Evolutionary conservation across 2,797 vertebrate genomes (phyloP).

Genomic region (Sebastes itinus): DNA sequence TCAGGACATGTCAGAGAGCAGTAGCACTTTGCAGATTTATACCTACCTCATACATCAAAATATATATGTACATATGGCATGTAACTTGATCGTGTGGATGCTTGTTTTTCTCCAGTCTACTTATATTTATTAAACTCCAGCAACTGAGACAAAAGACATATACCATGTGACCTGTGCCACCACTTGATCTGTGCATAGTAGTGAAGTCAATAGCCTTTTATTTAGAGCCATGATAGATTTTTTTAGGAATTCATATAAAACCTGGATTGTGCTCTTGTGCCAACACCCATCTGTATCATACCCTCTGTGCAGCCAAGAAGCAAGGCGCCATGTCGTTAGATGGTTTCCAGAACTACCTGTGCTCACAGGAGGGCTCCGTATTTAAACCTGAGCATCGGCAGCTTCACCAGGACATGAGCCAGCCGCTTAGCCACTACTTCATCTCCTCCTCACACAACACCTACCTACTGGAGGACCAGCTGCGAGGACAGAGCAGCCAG

Average conservation of each 20-base stretch:
- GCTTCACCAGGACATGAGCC: constrained; percentile 92
- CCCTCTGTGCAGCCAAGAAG: constrained; percentile 82
- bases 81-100: not conserved
- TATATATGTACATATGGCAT: not conserved
- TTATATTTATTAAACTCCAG: not conserved
- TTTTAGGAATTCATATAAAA: not conserved
- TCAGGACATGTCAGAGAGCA: not conserved
- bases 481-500: constrained; percentile 93
- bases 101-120: not conserved
- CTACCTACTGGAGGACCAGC: constrained; percentile 94
- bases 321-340: constrained; percentile 88
- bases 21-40: not conserved
- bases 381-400: constrained; percentile 81
- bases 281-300: not conserved
- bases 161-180: not conserved
- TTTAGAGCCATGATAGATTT: not conserved
- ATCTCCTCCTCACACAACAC: constrained; percentile 99
- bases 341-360: constrained; percentile 93
- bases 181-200: not conserved
- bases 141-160: not conserved
- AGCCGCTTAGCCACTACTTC: constrained; percentile 93
- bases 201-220: not conserved
- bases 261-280: not conserved
- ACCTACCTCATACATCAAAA: not conserved
- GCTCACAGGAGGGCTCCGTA: constrained; percentile 90